Conservation (phyloP, 2,797 vertebrate species). For the Hafferia zeledoni region DNA sequence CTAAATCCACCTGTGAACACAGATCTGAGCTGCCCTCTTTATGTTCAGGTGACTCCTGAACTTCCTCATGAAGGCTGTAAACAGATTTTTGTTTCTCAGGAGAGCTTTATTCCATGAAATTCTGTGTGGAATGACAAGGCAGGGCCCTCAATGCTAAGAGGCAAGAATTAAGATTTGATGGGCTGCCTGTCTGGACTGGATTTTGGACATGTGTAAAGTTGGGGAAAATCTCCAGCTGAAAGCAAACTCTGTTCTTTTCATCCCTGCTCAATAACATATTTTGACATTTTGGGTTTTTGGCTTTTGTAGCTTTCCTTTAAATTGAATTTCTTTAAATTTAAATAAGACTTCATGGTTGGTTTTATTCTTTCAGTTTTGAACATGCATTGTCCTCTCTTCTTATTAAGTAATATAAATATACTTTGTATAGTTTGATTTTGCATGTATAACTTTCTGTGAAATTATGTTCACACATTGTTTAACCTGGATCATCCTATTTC, state of each 20-base stretch:
- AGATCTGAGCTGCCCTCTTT: not conserved
- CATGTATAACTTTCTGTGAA: not conserved
- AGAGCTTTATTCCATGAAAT: not conserved
- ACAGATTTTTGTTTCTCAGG: not conserved
- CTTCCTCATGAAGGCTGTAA: not conserved
- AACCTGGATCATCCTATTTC: slow-evolving; percentile 33
- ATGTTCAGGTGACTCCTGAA: not conserved
- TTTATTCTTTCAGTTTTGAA: slow-evolving; percentile 3
- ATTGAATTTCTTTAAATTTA: not conserved
- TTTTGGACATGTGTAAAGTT: not conserved
- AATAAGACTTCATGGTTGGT: accelerated
- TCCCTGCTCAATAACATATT: not conserved
- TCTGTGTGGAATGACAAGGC: not conserved
- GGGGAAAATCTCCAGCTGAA: not conserved
- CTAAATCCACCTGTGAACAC: not conserved
- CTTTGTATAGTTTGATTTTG: slow-evolving; percentile 24
- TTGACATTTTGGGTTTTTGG: not conserved
- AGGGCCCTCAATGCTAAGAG: not conserved
- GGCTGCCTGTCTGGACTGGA: not conserved
- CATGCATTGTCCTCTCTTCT: not conserved
- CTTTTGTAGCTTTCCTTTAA: not conserved
- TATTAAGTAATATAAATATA: slow-evolving; percentile 56
- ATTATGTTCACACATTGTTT: slow-evolving; percentile 44
- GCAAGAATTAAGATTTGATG: not conserved
- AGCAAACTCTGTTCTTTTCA: not conserved